Evolutionary conservation across 35 echinoderm and acorn worm species (phyloP).

Genomic region (Patiria miniata): DNA sequence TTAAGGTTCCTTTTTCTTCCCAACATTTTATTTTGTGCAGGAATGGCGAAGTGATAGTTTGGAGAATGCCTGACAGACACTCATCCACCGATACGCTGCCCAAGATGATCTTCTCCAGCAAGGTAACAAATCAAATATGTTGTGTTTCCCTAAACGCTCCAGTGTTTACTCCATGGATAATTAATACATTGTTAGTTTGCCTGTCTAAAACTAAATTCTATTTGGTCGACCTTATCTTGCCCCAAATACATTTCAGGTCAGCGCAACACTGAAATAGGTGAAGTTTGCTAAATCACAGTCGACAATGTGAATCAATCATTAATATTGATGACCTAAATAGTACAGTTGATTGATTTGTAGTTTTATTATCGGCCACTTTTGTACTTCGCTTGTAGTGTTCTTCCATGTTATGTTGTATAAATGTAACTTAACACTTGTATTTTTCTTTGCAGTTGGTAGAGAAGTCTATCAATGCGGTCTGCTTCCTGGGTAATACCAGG

Average conservation of each 20-base stretch:
- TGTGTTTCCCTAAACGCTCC: too few relatives aligned
- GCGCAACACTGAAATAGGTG: background rate
- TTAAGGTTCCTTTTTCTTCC: background rate
- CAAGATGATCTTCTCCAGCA: slow-evolving; percentile 13
- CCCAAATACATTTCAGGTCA: background rate
- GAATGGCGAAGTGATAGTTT: slow-evolving; percentile 59
- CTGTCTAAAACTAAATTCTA: background rate
- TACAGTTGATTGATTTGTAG: too few relatives aligned
- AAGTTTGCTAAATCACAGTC: too few relatives aligned
- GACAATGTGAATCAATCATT: too few relatives aligned
- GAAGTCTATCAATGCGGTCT: slow-evolving; percentile 42
- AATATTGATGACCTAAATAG: too few relatives aligned
- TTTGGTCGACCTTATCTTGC: background rate
- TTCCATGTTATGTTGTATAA: too few relatives aligned
- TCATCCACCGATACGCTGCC: background rate
- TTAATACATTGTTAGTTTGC: too few relatives aligned
- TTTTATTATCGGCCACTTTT: too few relatives aligned
- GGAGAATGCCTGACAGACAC: slow-evolving; percentile 29
- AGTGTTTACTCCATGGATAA: too few relatives aligned
- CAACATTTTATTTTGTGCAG: slow-evolving; percentile 46
- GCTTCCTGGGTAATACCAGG: slow-evolving; percentile 33
- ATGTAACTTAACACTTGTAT: background rate
- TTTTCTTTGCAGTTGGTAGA: slow-evolving; percentile 33
- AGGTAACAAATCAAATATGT: background rate
- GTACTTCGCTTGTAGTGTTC: too few relatives aligned